Base-by-base conservation (phyloP, 2,797 vertebrate genomes). In the Lacerta bilineata region DNA sequence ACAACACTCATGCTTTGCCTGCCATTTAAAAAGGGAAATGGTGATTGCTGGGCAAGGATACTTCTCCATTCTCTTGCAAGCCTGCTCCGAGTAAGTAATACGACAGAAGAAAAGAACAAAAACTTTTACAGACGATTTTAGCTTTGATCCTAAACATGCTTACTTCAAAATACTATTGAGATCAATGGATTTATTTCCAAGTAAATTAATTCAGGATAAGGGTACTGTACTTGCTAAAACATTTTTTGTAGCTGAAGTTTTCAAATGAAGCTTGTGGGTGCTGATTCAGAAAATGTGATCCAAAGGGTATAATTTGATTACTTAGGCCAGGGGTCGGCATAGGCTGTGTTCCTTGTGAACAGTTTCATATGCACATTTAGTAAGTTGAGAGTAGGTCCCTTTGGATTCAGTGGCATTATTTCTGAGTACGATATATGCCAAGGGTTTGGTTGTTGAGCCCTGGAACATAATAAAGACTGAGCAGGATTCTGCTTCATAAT, bases 31-130 rank as follows among this genome's bases (percentile, higher is more conserved):
- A 74, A 25, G 59, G 86, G 20, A 86, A n/a, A 20, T 41, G 2
- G 20, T 91, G 78, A 36, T 85, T 78, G n/a, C 87, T 75, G 82
- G n/a, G 78, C 59, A 83, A 85, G 80, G 68, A 41, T 68, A 87
- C 90, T 79, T 71, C 36, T 39, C 68, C 20, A 59, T 74, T 59
- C n/a, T 74, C 8, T 75, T 41, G 27, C 36, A 85, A 39, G 36
- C 46, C 5, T 66, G 25, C 13, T 43, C 17, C 7, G 6, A 59
- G 23, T 17, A 8, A 33, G 9, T 36, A 29, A 33, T 39, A 23
- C 18, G 3, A 25, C 78, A 36, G 18, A 20, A 33, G 9, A n/a
- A 36, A 23, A 59, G 36, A 23, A 4, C 10, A 55, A 50, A 50
- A 50, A n/a, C 43, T 78, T n/a, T 55, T 78, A 27, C 50, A n/a